Base-by-base conservation (phyloP, 1,140 invertebrate genomes). In the Planococcus citri region DNA sequence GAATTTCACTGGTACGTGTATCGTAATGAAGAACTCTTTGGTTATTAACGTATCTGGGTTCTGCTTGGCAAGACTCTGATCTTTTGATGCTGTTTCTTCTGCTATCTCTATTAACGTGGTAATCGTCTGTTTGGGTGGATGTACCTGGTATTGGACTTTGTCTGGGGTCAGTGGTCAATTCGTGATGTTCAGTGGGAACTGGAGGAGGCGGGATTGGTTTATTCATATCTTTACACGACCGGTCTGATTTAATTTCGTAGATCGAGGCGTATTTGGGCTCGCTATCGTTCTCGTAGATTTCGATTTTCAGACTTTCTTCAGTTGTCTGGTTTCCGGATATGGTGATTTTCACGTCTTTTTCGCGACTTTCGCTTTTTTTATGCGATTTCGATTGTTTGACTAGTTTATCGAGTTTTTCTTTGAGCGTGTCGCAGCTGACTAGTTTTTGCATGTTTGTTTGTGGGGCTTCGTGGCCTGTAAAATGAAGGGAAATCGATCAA, bases 321-420 rank as follows among this genome's bases (percentile, higher is more conserved):
- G 10, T 64, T 2, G 60, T 64, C 2, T 17, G 22, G 70, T 4
- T 27, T 20, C 24, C 41, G 1, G 20, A 29, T 41, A 70, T 37
- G 22, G n/a, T 41, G 68, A 27, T 27, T 27, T 61, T 41, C 14
- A 29, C 41, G 57, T 21, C 41, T 24, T 64, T 71, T 20, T 27
- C 22, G 8, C 24, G 1, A 4, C 25, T 27, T 57, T 37, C 41
- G 9, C 33, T 29, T 61, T n/a, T 27, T 33, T 41, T 25, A n/a
- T 27, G 57, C 9, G 57, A 33, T 68, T 27, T 37, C 17, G 27
- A 61, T 33, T 68, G 70, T 29, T 41, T 33, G 8, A 41, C 70
- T 4, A 71, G 70, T 51, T 68, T 37, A 24, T 71, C 70, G 10
- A 71, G 70, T 71, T 71, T 71, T 24, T 25, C 17, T 22, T 67